Evolutionary conservation across 2,797 vertebrate species (phyloP).

Genomic region (Streptopelia turtur): DNA sequence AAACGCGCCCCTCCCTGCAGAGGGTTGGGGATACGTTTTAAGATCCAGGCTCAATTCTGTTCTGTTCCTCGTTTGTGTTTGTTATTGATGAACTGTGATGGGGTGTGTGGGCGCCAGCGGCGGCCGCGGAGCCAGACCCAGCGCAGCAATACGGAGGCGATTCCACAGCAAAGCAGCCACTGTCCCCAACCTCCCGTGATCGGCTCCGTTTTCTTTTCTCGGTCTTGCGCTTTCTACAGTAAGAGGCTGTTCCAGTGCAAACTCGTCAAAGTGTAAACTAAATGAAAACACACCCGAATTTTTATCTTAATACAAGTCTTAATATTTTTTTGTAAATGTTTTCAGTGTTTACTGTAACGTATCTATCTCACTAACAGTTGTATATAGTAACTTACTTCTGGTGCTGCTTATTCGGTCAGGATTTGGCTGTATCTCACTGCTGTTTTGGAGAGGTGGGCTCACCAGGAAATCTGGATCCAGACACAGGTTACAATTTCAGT

Average conservation of each 20-base stretch:
- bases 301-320: constrained; percentile 75
- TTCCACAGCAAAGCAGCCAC: neutral
- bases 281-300: constrained; percentile 60
- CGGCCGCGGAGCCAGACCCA: constrained; percentile 19
- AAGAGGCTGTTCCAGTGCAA: constrained; percentile 75
- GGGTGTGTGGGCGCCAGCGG: neutral
- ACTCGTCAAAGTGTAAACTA: constrained; percentile 68
- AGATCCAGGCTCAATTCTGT: neutral
- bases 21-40: neutral
- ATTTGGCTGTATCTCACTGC: constrained; percentile 74
- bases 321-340: constrained; percentile 87
- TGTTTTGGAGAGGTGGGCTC: constrained; percentile 38
- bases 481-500: neutral
- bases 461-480: neutral
- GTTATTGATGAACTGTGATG: constrained; percentile 45
- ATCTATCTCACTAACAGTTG: constrained; percentile 82
- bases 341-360: constrained; percentile 88
- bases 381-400: constrained; percentile 85
- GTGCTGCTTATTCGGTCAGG: constrained; percentile 79
- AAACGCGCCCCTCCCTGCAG: rapidly evolving
- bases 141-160: constrained; percentile 57
- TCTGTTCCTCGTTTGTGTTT: neutral
- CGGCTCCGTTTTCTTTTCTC: neutral
- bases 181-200: neutral
- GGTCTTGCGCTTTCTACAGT: constrained; percentile 52